phyloP scores from a whole-genome alignment of 1,140 invertebrate genomes.

The Drosophila sp. region DNA sequence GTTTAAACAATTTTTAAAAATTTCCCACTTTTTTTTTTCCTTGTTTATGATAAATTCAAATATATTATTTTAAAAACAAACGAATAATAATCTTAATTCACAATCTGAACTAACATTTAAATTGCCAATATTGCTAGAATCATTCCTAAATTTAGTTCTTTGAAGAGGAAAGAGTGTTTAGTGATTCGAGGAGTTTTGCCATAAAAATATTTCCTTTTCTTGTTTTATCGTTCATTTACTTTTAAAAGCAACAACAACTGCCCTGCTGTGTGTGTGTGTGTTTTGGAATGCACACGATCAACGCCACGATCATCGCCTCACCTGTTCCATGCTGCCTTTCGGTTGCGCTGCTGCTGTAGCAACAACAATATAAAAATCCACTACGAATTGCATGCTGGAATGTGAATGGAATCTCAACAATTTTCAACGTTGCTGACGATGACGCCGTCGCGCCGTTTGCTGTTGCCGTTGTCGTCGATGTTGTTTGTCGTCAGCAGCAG shows the following conservation, averaged over 20 bases:
- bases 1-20: too few species aligned
- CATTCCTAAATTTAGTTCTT: too few species aligned
- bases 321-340: slow-evolving; percentile 73
- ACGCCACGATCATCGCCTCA: slow-evolving; percentile 63
- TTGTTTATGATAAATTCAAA: too few species aligned
- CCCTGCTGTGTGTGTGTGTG: slow-evolving; percentile 59
- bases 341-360: slow-evolving; percentile 40
- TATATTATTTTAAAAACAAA: too few species aligned
- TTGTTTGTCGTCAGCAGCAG: slow-evolving; percentile 21
- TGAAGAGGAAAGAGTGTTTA: neutral
- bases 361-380: slow-evolving; percentile 59
- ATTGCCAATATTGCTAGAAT: too few species aligned
- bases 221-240: slow-evolving; percentile 78
- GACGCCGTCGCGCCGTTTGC: slow-evolving; percentile 58
- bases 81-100: too few species aligned
- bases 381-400: slow-evolving; percentile 83
- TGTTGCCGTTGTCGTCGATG: neutral
- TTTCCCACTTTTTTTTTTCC: too few species aligned
- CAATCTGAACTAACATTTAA: too few species aligned
- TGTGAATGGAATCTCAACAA: slow-evolving; percentile 83
- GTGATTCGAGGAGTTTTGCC: neutral
- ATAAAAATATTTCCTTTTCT: slow-evolving; percentile 56
- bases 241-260: slow-evolving; percentile 74
- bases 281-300: slow-evolving; percentile 74
- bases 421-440: slow-evolving; percentile 80